Evolutionary conservation across 2,113 vertebrate species (phyloP).

Genomic region (Ammodytes marinus): DNA sequence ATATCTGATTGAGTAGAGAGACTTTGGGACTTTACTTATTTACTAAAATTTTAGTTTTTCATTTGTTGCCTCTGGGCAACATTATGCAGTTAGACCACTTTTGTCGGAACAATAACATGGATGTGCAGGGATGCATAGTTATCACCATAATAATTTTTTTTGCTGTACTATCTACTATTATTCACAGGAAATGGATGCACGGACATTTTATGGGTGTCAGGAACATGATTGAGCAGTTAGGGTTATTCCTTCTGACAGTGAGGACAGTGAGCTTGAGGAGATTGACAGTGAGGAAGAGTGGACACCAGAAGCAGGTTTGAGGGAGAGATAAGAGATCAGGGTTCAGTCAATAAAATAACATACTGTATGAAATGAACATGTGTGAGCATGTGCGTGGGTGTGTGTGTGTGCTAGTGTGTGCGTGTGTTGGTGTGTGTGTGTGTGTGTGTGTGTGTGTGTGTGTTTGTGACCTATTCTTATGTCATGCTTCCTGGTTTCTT

Average conservation of each 20-base stretch:
- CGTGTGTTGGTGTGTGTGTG: background rate
- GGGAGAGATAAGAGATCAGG: background rate
- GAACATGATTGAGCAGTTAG: background rate
- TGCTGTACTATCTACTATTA: background rate
- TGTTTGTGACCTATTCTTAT: too few relatives aligned
- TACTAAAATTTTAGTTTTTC: slow-evolving; percentile 3
- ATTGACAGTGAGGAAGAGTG: background rate
- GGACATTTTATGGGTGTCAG: too few relatives aligned
- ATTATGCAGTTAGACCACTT: background rate
- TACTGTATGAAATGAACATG: too few relatives aligned
- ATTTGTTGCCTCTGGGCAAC: background rate
- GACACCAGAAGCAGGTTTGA: background rate
- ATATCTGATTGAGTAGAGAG: background rate
- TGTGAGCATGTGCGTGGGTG: background rate
- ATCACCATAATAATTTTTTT: background rate
- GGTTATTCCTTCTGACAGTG: background rate
- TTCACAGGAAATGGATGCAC: background rate
- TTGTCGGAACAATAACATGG: background rate
- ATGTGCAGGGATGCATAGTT: background rate
- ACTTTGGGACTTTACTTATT: background rate
- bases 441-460: background rate
- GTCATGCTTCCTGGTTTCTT: too few relatives aligned
- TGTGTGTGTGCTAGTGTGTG: background rate
- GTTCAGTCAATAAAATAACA: background rate
- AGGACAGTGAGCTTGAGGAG: slow-evolving; percentile 6